Evolutionary conservation across 2,797 vertebrate genomes (phyloP).

Genomic region (Phrynocephalus guinanensis): DNA sequence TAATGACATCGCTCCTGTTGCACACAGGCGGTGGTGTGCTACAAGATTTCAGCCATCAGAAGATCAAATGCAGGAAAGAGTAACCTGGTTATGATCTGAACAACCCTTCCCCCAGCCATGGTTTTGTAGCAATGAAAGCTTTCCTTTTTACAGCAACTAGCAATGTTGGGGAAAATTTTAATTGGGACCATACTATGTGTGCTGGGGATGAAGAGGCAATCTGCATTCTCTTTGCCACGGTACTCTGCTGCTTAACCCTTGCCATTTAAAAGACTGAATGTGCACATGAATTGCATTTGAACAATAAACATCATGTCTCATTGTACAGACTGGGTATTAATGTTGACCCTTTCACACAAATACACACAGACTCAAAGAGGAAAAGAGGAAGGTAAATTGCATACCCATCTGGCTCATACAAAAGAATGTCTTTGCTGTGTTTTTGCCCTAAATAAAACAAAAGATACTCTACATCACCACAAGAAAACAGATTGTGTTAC

Average conservation of each 20-base stretch:
- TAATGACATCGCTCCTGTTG: no score
- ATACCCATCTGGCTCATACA: slow-evolving; percentile 55
- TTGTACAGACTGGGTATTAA: background rate
- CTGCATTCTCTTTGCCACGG: no score
- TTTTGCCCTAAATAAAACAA: slow-evolving; percentile 57
- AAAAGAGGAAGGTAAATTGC: slow-evolving; percentile 32
- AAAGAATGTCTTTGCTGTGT: slow-evolving; percentile 61
- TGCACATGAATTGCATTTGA: no score
- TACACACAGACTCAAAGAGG: background rate
- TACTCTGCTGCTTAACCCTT: no score
- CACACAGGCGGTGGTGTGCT: no score
- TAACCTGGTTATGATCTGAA: background rate
- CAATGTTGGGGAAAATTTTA: background rate
- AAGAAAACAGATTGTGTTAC: slow-evolving; percentile 43
- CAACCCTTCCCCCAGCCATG: background rate
- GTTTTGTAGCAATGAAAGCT: no score
- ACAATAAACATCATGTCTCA: no score
- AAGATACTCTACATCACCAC: slow-evolving; percentile 38
- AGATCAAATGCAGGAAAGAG: background rate
- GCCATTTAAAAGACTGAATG: no score
- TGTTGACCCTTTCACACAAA: background rate
- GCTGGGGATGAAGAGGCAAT: no score
- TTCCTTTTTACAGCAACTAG: no score
- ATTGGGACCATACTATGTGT: background rate
- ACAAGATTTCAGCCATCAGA: background rate